A percentile compares a stretch with the other conserved stretches of the same genome.
Evolutionary conservation across 2,888 invertebrate genomes (phyloP).

Genomic region (Blera fallax): DNA sequence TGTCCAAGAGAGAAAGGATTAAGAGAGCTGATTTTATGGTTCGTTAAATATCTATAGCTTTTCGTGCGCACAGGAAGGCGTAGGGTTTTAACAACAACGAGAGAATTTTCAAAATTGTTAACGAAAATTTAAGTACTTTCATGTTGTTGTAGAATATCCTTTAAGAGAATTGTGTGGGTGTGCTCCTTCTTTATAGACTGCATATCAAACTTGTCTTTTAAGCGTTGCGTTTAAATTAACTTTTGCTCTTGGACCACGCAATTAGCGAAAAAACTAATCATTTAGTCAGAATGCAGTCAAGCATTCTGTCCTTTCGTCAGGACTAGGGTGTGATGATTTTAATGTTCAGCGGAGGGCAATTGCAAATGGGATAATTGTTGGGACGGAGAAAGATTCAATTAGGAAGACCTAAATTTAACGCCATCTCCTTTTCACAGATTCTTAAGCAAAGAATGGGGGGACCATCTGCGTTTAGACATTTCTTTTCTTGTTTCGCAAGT

Average conservation of each 20-base stretch:
- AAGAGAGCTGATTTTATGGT: slow-evolving; percentile 46
- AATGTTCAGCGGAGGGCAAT: background rate
- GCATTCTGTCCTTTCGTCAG: background rate
- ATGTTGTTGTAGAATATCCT: background rate
- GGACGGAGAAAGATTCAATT: background rate
- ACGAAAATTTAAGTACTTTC: background rate
- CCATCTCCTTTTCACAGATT: background rate
- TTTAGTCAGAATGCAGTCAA: slow-evolving; percentile 12
- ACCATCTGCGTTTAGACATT: background rate
- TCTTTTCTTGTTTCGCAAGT: background rate
- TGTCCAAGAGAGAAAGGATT: slow-evolving; percentile 46
- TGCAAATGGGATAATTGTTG: slow-evolving; percentile 11
- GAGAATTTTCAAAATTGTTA: background rate
- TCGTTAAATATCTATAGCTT: slow-evolving; percentile 49
- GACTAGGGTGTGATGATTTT: slow-evolving; percentile 8
- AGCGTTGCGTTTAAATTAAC: background rate
- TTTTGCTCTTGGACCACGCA: background rate
- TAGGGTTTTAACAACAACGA: background rate
- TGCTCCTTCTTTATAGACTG: background rate
- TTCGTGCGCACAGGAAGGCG: background rate
- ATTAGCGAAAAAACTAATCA: slow-evolving; percentile 13
- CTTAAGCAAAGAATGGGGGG: background rate
- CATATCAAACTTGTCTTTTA: background rate
- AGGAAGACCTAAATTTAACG: background rate
- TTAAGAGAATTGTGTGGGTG: background rate